Evolutionary conservation across 2,113 vertebrate genomes (phyloP).

Genomic region (Mohoua ochrocephala): DNA sequence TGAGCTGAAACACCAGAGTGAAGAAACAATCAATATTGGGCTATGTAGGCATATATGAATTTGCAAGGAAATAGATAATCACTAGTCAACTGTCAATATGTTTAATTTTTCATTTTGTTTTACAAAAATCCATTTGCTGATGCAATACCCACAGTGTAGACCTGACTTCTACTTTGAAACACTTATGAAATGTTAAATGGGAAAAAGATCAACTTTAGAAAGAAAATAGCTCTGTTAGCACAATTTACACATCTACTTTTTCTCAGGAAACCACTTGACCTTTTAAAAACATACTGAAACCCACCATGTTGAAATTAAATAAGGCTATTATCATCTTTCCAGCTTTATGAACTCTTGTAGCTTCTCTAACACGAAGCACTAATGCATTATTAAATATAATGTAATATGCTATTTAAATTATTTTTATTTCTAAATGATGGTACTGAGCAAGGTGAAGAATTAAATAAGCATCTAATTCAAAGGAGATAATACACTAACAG

Average conservation of each 20-base stretch:
- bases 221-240: slow-evolving; percentile 20
- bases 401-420: neutral
- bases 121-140: neutral
- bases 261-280: slow-evolving; percentile 47
- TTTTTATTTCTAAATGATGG: neutral
- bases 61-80: neutral
- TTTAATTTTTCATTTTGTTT: neutral
- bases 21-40: neutral
- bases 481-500: neutral
- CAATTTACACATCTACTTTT: slow-evolving; percentile 42
- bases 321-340: neutral
- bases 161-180: neutral
- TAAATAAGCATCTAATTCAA: neutral
- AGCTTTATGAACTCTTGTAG: neutral
- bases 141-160: neutral
- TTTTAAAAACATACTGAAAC: slow-evolving; percentile 34
- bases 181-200: slow-evolving; percentile 15
- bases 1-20: neutral
- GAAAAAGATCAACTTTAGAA: slow-evolving; percentile 35
- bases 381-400: slow-evolving; percentile 25
- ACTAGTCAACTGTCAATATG: neutral
- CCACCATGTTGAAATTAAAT: slow-evolving; percentile 6
- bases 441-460: slow-evolving; percentile 1
- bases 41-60: neutral
- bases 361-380: neutral